These are phyloP conservation scores for Entelurus aequoreus DNA, from an alignment of 2,113 vertebrate species.

Conservation along the genomic window DNA sequence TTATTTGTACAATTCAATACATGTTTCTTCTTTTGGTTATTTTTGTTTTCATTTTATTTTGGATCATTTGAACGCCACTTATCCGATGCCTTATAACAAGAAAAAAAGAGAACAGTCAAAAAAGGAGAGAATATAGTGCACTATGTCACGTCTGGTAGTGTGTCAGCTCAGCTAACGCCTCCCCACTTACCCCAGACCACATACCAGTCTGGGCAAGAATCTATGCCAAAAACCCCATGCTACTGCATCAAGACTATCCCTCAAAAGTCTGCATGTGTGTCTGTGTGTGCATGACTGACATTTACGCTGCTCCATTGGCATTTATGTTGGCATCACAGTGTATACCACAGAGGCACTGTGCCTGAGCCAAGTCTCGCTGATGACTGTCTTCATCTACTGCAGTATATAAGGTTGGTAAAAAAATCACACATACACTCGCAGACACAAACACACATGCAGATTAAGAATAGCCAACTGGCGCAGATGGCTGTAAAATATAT, in stretches of 20 bases:
- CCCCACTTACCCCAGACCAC: constrained; percentile 62
- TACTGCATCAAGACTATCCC: constrained; percentile 55
- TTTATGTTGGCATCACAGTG: constrained; percentile 63
- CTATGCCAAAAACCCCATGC: constrained; percentile 55
- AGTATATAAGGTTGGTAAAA: constrained; percentile 45
- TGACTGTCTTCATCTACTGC: constrained; percentile 64
- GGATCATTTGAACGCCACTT: constrained; percentile 11
- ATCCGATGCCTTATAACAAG: constrained; percentile 22
- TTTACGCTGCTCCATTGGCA: constrained; percentile 60
- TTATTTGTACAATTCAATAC: too few relatives aligned
- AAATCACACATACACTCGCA: constrained; percentile 42
- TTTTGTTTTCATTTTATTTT: constrained; percentile 9
- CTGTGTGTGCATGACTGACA: constrained; percentile 60
- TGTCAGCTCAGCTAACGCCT: constrained; percentile 56
- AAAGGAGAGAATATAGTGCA: constrained; percentile 42
- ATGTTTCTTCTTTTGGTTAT: background rate
- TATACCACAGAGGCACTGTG: constrained; percentile 51
- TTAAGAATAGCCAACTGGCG: constrained; percentile 70
- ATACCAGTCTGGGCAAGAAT: constrained; percentile 61
- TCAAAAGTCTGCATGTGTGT: constrained; percentile 53
- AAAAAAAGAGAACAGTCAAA: constrained; percentile 40
- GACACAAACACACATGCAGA: constrained; percentile 43
- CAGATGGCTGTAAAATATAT: constrained; percentile 74
- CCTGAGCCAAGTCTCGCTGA: constrained; percentile 57
- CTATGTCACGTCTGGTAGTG: constrained; percentile 61